Base-by-base conservation (phyloP, 2,888 invertebrate species). In the Gibbula magus region DNA sequence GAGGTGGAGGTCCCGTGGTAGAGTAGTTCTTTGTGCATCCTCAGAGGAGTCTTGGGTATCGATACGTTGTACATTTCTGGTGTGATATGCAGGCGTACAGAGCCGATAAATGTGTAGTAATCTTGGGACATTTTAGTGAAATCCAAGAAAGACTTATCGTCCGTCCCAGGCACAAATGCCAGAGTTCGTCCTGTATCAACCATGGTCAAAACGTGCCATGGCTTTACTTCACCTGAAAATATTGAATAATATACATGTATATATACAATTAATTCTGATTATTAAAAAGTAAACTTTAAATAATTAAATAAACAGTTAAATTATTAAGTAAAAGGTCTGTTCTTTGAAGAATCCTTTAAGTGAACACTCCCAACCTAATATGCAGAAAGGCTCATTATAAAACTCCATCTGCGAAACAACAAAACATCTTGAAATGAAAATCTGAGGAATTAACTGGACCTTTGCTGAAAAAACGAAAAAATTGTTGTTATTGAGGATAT, bases 111-210 rank as follows among this genome's bases (percentile, higher is more conserved):
- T n/a, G 52, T 78, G 4, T 77, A 74, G 22, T 77, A 52, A 32
- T 80, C 53, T 35, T 45, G 29, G 5, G 77, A 73, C 1, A 79
- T 18, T 45, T 74, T 22, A 10, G 78, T 39, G 25, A 74, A 67
- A 61, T 82, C 82, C 3, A 74, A 45, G 35, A 77, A 82, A 7
- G 80, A 76, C n/a, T 29, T 18, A 35, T 56, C 22, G 39, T 25
- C 35, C 1, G 53, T 8, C n/a, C 25, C 22, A 13, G 78, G 80
- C 74, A 78, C 78, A 32, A 80, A 80, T 39, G 77, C 22, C 3
- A 66, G 75, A 0, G 82, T 56, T 56, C 82, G 53, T 1, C 73
- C 78, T 0, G 80, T 78, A 52, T 82, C 80, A 22, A 82, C 75
- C 35, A 82, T 39, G 2, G 54, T 51, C 45, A 82, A 61, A 0